phyloP scores from a whole-genome alignment of 1,140 invertebrate species.

The Macrobrachium nipponense region DNA sequence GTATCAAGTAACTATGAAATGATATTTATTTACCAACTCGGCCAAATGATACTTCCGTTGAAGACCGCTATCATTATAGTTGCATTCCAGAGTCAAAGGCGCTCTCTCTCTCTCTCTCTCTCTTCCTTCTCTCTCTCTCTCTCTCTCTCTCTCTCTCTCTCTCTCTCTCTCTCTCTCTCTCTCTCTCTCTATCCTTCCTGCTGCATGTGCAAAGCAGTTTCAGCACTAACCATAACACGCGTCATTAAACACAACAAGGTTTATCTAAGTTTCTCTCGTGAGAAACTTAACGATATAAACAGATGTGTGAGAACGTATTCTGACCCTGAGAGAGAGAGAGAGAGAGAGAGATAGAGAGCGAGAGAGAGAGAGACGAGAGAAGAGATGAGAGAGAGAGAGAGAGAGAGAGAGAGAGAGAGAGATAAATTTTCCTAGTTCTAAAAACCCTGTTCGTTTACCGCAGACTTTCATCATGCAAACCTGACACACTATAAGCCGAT shows the following conservation, averaged over 20 bases:
- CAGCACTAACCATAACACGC: no score
- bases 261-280: no score
- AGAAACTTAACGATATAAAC: neutral
- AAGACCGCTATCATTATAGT: no score
- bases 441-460: no score
- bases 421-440: no score
- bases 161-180: constrained; percentile 25
- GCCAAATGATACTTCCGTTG: neutral
- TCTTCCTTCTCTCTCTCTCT: no score
- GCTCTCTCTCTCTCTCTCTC: no score
- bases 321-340: neutral
- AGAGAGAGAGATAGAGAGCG: neutral
- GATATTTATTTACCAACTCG: neutral
- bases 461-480: no score
- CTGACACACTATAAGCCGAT: no score
- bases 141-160: constrained; percentile 24
- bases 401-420: neutral
- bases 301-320: neutral
- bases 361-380: neutral
- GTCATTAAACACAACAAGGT: no score
- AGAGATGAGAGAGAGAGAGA: neutral
- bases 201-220: no score
- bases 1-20: neutral
- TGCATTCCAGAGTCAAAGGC: no score
- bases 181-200: neutral